Evolutionary conservation across 2,888 invertebrate genomes (phyloP).

Genomic region (Leucoma salicis): DNA sequence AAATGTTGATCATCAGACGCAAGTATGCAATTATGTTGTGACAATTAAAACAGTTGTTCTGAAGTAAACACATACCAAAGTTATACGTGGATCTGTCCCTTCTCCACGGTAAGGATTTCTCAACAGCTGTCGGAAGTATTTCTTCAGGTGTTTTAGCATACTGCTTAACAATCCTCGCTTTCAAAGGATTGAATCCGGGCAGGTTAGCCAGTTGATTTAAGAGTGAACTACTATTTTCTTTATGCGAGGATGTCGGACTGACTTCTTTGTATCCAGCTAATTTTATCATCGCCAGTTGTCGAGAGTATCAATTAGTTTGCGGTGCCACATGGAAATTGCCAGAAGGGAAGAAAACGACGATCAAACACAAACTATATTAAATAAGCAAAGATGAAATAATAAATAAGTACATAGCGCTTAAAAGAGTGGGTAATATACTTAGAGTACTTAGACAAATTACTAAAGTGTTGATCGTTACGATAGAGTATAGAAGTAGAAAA

Average conservation of each 20-base stretch:
- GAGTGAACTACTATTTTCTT: constrained; percentile 86
- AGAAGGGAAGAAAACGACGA: constrained; percentile 80
- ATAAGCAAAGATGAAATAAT: constrained; percentile 64
- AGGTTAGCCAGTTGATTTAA: constrained; percentile 86
- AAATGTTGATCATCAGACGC: constrained; percentile 54
- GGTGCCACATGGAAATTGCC: constrained; percentile 78
- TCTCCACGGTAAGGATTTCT: constrained; percentile 93
- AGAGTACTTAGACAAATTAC: constrained; percentile 11
- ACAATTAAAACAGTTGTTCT: constrained; percentile 45
- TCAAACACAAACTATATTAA: constrained; percentile 71
- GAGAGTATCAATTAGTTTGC: constrained; percentile 67
- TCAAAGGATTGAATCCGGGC: constrained; percentile 86
- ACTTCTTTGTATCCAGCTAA: constrained; percentile 78
- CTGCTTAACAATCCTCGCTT: constrained; percentile 86
- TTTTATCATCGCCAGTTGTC: constrained; percentile 63
- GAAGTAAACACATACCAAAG: constrained; percentile 84
- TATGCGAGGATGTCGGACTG: constrained; percentile 81
- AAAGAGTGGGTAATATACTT: constrained; percentile 8
- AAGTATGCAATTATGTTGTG: constrained; percentile 38
- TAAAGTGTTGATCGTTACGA: constrained; percentile 28
- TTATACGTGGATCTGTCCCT: constrained; percentile 87
- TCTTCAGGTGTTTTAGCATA: constrained; percentile 84
- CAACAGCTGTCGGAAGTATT: constrained; percentile 88
- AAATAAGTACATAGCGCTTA: constrained; percentile 40
- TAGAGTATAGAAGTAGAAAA: constrained; percentile 15